Base-by-base conservation (phyloP, 2,797 vertebrate species). In the Neosilurus mollespiculum region DNA sequence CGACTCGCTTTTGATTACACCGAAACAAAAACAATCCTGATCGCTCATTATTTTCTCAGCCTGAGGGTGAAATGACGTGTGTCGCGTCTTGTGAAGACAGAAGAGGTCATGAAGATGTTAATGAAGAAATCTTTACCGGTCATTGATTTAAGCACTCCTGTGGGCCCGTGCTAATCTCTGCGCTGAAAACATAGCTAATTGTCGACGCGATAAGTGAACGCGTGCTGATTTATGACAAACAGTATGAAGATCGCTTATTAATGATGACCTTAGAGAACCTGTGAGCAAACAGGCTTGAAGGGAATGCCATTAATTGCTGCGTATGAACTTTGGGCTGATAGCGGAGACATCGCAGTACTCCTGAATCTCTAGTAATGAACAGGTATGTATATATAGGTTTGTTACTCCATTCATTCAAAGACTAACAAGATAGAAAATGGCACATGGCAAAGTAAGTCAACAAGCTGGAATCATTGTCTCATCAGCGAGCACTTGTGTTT, bases 111-210 rank as follows among this genome's bases (percentile, higher is more conserved):
- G 86, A 83, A 88, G 85, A 78, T 80, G 85, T 83, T 92, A 92
- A 93, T 91, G 87, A 93, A 91, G 87, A 89, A 89, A 91, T 92
- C 93, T 91, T 93, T 93, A 80, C 56, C 89, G 85, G 89, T 87
- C 90, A 93, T 90, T 92, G 92, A 94, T 94, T 93, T 91, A 92
- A 93, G 89, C 86, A 86, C 90, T 92, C 92, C 90, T 90, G 87
- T 72, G 78, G 90, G 92, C 88, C 87, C 82, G 89, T 66, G 30
- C 84, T 84, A 86, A 88, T 91, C 88, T 87, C 69, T 64, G 54
- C 16, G 88, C 34, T 87, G 90, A 89, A 90, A 90, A 89, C 91
- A 24, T 89, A 88, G 87, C 61, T 89, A 90, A 93, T 91, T 86
- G 72, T 89, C 90, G 86, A 93, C 91, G 90, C 91, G 90, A 93